Evolutionary conservation across 2,113 vertebrate genomes (phyloP), one percentile per base, ranked within the genome.

Genomic region (Bambusicola thoracicus): DNA sequence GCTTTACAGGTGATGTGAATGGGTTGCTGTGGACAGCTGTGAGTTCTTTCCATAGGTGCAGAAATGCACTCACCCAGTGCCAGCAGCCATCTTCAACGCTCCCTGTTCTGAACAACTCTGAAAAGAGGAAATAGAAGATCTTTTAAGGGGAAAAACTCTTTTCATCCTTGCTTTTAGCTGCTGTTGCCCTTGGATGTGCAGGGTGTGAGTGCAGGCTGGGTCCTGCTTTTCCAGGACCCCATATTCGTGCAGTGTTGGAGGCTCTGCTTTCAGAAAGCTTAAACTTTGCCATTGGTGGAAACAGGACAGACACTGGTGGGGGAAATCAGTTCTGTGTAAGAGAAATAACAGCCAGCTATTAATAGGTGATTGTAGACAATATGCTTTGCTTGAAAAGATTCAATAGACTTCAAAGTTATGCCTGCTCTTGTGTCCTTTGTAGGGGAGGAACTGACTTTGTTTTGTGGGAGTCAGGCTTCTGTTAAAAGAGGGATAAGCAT

Each of bases 231-330:
- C 32, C 10, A 56, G 18, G 32, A 58, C 55, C 55, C 30, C 32
- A 12, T 17, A 12, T 58, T n/a, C n/a, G 30, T 56, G 55, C 55
- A 6, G 0, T 0, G 36, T 46, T 5, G 29, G 30, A 25, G 16
- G 13, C 51, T 41, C 41, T 73, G 18, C 65, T 86, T 17, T 7
- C 32, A 76, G 22, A 30, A 87, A 8, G 25, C 62, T 72, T 63
- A 0, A 0, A 2, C 51, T 74, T 34, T 7, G 16, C 56, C 51
- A 55, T 18, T 38, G 66, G 13, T 46, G 62, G 5, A 67, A 81
- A 20, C 5, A 29, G 18, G 11, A 8, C 7, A 19, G 59, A 25
- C 36, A 17, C 44, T 40, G 25, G 10, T n/a, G 17, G 16, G 19
- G n/a, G 68, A 21, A 17, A 65, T 24, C 7, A 24, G 12, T 38